A percentile compares a stretch with the other conserved stretches of the same genome.
Conservation (phyloP, 2,888 invertebrate species). For the Chymomyza fuscimana region DNA sequence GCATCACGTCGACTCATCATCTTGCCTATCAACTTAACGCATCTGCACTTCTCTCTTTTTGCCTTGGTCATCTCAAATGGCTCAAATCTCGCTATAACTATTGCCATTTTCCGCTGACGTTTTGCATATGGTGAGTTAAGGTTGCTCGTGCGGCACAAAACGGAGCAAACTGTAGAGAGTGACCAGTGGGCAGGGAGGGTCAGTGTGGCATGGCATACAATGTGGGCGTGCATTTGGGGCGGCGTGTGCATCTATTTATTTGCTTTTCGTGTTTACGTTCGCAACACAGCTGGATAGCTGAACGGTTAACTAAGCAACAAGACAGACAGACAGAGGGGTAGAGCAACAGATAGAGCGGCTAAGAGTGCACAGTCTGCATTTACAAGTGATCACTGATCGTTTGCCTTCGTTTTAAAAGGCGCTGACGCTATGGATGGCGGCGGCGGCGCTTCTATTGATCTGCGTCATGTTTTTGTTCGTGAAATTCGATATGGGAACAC, state of each 20-base stretch:
- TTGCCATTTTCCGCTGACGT: constrained; percentile 51
- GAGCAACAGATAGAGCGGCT: not conserved
- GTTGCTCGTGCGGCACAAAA: constrained; percentile 65
- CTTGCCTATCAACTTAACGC: not conserved
- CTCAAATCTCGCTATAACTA: constrained; percentile 5
- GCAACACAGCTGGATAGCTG: constrained; percentile 46
- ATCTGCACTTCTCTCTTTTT: not conserved
- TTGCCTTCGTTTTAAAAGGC: constrained; percentile 12
- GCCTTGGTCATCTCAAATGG: not conserved
- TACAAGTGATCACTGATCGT: constrained; percentile 34
- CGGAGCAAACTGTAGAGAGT: constrained; percentile 39
- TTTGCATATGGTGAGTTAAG: constrained; percentile 63
- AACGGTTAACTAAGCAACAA: not conserved
- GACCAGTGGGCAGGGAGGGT: not conserved
- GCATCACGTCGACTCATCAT: constrained; percentile 1
- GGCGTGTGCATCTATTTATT: constrained; percentile 61
- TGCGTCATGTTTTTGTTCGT: constrained; percentile 14
- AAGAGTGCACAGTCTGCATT: constrained; percentile 21
- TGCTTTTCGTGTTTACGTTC: constrained; percentile 51
- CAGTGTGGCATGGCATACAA: not conserved
- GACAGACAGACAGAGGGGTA: not conserved
- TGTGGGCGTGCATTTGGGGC: constrained; percentile 61
- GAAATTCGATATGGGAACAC: constrained; percentile 63
- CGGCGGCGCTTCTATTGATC: constrained; percentile 60
- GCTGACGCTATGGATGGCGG: not conserved